Conservation (phyloP, 2,888 invertebrate genomes). For the Polyommatus iphigenia region DNA sequence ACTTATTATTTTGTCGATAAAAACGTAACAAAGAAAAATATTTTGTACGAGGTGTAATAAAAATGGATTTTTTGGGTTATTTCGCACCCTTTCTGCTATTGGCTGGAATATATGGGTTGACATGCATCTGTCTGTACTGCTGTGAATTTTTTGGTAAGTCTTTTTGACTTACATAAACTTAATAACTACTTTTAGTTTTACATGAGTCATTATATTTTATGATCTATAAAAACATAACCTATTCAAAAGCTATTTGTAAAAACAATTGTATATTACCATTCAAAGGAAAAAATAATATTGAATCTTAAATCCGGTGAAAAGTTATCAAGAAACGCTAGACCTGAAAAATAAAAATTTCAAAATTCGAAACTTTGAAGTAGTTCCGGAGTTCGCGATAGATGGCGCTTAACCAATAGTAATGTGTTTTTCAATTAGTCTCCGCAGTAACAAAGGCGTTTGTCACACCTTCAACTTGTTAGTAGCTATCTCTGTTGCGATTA, state of each 20-base stretch:
- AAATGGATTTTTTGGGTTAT: conserved; percentile 45
- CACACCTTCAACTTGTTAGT: neutral
- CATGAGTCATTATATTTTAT: no score
- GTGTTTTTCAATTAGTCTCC: neutral
- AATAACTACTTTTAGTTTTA: no score
- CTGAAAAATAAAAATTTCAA: no score
- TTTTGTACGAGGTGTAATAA: neutral
- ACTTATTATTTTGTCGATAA: conserved; percentile 39
- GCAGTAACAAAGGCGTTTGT: neutral
- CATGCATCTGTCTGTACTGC: conserved; percentile 59
- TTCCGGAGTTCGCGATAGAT: neutral
- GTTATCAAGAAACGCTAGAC: no score
- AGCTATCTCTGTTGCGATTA: neutral
- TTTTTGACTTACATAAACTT: neutral
- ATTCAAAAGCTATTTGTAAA: neutral
- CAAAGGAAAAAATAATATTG: neutral
- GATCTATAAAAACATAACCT: neutral
- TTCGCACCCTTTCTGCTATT: conserved; percentile 48
- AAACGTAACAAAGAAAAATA: neutral
- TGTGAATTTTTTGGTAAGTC: conserved; percentile 57
- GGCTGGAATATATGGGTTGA: conserved; percentile 49
- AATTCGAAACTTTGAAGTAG: neutral
- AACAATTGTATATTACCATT: neutral
- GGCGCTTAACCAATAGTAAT: neutral
- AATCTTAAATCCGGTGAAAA: neutral